Conservation (phyloP, 2,113 vertebrate genomes). For the Syrrhaptes paradoxus region DNA sequence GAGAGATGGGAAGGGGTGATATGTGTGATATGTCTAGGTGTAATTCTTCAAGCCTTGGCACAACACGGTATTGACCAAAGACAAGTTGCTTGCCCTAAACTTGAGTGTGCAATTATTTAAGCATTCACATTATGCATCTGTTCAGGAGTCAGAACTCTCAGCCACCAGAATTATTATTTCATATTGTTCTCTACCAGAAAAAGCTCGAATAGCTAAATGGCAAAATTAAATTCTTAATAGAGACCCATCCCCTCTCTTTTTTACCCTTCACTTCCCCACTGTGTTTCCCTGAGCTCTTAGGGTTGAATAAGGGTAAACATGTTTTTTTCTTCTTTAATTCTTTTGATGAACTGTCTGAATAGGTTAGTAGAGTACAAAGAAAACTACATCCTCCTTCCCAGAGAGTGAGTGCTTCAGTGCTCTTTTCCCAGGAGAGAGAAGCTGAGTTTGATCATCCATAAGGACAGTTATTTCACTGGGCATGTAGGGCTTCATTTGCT, state of each 20-base stretch:
- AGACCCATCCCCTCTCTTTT: neutral
- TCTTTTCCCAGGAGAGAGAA: neutral
- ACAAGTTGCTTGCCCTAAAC: neutral
- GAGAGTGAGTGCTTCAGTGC: neutral
- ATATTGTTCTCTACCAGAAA: neutral
- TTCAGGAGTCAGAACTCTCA: neutral
- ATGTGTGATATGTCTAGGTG: fast-evolving
- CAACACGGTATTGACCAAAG: neutral
- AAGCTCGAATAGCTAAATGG: neutral
- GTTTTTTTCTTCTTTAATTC: neutral
- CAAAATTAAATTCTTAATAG: neutral
- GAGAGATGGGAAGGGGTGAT: neutral
- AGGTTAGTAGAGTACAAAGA: neutral
- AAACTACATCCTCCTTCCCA: neutral
- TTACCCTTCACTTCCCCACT: neutral
- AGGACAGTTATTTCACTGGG: neutral
- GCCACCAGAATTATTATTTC: neutral
- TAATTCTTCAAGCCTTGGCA: neutral
- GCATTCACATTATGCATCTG: neutral
- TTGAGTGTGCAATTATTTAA: neutral
- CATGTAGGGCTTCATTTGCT: neutral
- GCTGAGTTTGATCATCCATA: neutral
- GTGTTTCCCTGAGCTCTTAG: neutral
- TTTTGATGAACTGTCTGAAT: neutral
- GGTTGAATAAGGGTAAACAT: neutral